Base-by-base conservation (phyloP, 2,888 invertebrate genomes). In the Toxonevra muliebris region DNA sequence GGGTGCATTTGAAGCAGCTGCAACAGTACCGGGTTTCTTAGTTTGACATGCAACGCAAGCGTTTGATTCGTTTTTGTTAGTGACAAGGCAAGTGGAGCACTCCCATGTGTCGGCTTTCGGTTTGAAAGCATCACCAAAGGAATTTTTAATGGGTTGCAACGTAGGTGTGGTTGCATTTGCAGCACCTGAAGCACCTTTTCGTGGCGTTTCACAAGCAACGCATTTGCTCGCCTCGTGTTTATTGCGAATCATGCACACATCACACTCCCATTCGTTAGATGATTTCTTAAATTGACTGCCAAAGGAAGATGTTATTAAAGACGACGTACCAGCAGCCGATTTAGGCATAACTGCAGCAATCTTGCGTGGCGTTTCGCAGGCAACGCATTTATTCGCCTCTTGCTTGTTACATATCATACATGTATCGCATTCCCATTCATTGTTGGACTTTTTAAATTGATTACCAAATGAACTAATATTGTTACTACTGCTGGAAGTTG, bases 401-500 rank as follows among this genome's bases (percentile, higher is more conserved):
- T 81, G 77, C 10, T 86, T 82, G 79, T 92, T 92, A 52, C 87
- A 84, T 13, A 91, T 84, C 82, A 89, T 86, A 78, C 92, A 92
- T 19, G 84, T 85, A 1, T 86, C 83, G 81, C 93, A 93, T 74
- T 90, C 89, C 92, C 92, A 92, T 19, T 88, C 87, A 59, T 87
- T 88, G 20, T 83, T 77, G 1, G 86, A 80, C 17, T 60, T 66
- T 53, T 89, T 90, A 73, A 89, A 89, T 75, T 83, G 81, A 62
- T 83, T 81, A 1, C 81, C 83, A 63, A 82, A 82, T 4, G 74
- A 74, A 20, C 19, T 55, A 13, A 43, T 30, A 8, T 43, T 17
- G 20, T 62, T 60, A 11, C 54, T 48, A 17, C 9, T 17, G 41
- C 2, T 30, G 20, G 15, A 54, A 2, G 53, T 15, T 50, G 43